Conservation (phyloP, 2,113 vertebrate genomes). For the Alectura lathami region DNA sequence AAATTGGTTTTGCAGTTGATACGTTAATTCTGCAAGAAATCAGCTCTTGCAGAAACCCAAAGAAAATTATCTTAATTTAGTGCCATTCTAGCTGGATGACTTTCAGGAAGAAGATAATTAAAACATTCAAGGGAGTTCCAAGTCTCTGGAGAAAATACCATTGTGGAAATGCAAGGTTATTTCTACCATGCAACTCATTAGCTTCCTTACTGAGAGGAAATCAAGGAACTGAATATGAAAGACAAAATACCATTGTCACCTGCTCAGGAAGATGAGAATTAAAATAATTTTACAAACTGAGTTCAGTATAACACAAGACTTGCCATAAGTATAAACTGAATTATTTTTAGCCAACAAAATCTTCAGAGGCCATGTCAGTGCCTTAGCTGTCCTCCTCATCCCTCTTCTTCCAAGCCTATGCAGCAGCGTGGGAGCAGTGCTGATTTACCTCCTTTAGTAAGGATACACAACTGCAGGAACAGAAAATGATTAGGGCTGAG, state of each 20-base stretch:
- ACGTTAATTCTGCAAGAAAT: constrained; percentile 28
- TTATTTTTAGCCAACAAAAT: not conserved
- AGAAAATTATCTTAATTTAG: not conserved
- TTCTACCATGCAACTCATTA: not conserved
- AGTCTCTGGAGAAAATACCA: not conserved
- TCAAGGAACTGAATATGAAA: not conserved
- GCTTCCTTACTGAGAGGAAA: not conserved
- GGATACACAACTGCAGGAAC: not conserved
- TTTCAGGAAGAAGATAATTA: constrained; percentile 14
- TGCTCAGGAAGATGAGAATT: not conserved
- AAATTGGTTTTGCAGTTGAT: constrained; percentile 6
- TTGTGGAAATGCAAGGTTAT: not conserved
- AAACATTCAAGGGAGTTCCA: not conserved
- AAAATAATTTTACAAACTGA: not conserved
- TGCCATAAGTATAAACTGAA: not conserved
- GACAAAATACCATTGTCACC: not conserved
- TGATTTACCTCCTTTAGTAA: not conserved
- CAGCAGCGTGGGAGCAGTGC: not conserved
- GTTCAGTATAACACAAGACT: not conserved
- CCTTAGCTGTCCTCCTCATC: not conserved
- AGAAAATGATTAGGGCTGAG: not conserved
- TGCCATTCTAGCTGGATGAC: not conserved
- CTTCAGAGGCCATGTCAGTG: not conserved
- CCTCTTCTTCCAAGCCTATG: not conserved
- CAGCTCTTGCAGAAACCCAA: not conserved